Conservation (phyloP, 92 coral and sea anemone species). For the Ricordea florida region DNA sequence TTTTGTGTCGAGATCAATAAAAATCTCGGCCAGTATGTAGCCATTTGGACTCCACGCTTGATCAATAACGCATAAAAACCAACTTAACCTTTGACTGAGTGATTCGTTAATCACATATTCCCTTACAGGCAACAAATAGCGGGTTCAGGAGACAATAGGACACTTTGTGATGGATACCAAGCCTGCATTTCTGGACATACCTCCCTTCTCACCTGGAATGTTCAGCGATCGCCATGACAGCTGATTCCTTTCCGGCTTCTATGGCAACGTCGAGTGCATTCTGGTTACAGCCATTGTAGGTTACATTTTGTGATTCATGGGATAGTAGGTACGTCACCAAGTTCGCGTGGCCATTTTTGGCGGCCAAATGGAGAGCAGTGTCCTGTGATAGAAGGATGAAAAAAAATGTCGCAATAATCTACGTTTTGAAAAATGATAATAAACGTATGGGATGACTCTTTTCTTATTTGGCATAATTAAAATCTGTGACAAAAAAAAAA, state of each 20-base stretch:
- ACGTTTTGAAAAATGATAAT: not conserved
- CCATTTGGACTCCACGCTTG: too few relatives aligned
- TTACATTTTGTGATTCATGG: slow-evolving; percentile 71
- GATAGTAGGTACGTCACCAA: slow-evolving; percentile 67
- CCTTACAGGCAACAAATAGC: too few relatives aligned
- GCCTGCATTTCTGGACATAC: not conserved
- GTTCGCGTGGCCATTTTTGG: slow-evolving; percentile 78
- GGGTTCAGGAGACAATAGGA: too few relatives aligned
- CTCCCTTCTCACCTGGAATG: slow-evolving; percentile 55
- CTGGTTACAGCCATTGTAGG: slow-evolving; percentile 83
- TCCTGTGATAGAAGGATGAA: slow-evolving; percentile 41
- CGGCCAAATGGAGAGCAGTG: slow-evolving; percentile 86
- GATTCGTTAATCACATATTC: too few relatives aligned
- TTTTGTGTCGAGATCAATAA: too few relatives aligned
- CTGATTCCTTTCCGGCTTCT: slow-evolving; percentile 70
- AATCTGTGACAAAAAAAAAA: not conserved
- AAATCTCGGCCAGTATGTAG: too few relatives aligned
- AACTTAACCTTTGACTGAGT: too few relatives aligned
- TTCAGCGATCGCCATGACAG: slow-evolving; percentile 62
- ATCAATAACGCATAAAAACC: too few relatives aligned
- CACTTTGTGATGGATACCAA: not conserved
- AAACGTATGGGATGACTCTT: too few relatives aligned
- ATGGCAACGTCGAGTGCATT: slow-evolving; percentile 87
- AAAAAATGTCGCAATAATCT: not conserved
- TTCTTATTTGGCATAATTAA: too few relatives aligned